Evolutionary conservation across 2,888 invertebrate genomes (phyloP).

Genomic region (Monoplex corrugatus): DNA sequence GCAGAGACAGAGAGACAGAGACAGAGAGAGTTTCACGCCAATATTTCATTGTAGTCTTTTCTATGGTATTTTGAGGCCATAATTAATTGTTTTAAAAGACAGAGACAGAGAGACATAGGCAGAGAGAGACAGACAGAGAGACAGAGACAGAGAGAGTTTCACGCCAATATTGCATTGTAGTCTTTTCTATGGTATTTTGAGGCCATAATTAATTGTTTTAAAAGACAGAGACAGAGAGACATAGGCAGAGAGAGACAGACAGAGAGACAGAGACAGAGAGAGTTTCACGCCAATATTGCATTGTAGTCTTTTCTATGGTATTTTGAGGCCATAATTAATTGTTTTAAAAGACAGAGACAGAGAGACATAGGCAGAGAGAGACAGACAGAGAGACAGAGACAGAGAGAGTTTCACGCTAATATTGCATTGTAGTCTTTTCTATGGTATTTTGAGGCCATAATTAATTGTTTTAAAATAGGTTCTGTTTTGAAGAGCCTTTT

Average conservation of each 20-base stretch:
- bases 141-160: background rate
- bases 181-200: too few relatives aligned
- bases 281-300: background rate
- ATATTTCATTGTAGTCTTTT: background rate
- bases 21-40: too few relatives aligned
- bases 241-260: background rate
- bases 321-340: background rate
- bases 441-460: too few relatives aligned
- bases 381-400: background rate
- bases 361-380: background rate
- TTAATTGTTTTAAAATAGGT: too few relatives aligned
- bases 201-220: too few relatives aligned
- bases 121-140: background rate
- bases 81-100: background rate
- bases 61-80: background rate
- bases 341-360: background rate
- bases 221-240: background rate
- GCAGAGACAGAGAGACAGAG: background rate
- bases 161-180: too few relatives aligned
- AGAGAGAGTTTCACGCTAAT: too few relatives aligned
- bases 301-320: background rate
- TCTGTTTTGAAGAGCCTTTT: too few relatives aligned
- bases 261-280: background rate
- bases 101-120: background rate
- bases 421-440: too few relatives aligned